Evolutionary conservation across 2,113 vertebrate genomes (phyloP).

Genomic region (Cygnus atratus): DNA sequence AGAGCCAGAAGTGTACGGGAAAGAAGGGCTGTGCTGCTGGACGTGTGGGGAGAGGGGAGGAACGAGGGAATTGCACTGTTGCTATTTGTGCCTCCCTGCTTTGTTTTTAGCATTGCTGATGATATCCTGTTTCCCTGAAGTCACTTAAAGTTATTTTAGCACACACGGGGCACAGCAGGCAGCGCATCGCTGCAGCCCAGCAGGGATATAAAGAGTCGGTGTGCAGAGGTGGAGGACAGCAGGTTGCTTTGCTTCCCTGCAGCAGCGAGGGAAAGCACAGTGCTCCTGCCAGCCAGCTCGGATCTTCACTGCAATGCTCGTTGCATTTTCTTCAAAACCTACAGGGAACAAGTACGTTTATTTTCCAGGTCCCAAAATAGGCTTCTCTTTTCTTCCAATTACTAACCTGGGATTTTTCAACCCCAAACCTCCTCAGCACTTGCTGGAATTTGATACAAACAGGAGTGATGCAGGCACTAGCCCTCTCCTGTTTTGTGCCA

Average conservation of each 20-base stretch:
- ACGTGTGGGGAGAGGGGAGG: background rate
- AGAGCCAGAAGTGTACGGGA: background rate
- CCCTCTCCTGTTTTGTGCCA: accelerated
- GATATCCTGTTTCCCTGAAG: background rate
- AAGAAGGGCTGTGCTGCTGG: background rate
- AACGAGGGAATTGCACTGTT: background rate
- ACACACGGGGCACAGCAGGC: accelerated
- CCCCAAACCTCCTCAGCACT: background rate
- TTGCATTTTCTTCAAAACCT: background rate
- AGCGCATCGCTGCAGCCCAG: background rate
- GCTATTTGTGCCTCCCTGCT: background rate
- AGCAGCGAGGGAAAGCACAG: background rate
- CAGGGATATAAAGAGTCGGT: background rate
- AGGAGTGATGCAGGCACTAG: background rate
- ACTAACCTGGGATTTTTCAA: background rate
- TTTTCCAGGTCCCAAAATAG: background rate
- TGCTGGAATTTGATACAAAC: background rate
- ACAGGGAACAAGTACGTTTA: background rate
- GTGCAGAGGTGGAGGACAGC: background rate
- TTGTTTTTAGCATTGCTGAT: background rate
- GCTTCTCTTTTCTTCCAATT: background rate
- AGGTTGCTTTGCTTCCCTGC: background rate
- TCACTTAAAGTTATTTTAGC: background rate
- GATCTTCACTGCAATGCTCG: background rate
- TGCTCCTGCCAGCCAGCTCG: background rate